Conservation (phyloP, 2,113 vertebrate species). For the Apodemus sylvaticus region DNA sequence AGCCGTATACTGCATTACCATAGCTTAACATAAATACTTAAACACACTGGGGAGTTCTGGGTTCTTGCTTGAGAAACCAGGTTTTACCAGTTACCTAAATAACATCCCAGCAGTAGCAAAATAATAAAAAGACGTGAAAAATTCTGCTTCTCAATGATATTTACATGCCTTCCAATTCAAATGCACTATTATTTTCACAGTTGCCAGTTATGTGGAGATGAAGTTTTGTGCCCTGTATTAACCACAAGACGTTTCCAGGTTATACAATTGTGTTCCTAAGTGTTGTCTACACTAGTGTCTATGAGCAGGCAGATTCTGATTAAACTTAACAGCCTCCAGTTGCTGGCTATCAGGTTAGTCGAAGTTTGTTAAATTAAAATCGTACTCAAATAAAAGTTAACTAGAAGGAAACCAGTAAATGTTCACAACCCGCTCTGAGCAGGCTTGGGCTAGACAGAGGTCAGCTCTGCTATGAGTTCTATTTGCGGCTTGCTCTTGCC, state of each 20-base stretch:
- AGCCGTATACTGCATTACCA: not conserved
- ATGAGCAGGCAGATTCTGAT: not conserved
- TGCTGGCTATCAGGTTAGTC: not conserved
- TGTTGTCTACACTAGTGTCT: not conserved
- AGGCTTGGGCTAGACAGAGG: not conserved
- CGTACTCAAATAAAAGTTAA: not conserved
- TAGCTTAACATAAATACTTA: constrained; percentile 13
- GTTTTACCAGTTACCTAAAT: not conserved
- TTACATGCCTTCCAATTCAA: not conserved
- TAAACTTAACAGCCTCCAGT: not conserved
- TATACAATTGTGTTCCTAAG: not conserved
- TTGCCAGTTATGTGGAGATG: not conserved
- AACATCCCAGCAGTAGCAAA: not conserved
- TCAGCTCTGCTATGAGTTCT: not conserved
- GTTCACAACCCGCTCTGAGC: not conserved
- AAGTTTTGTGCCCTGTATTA: not conserved
- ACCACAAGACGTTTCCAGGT: not conserved
- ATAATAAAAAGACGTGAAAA: not conserved
- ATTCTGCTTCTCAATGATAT: not conserved
- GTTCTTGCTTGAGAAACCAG: not conserved
- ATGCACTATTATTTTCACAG: not conserved
- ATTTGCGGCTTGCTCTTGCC: not conserved
- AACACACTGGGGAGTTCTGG: not conserved
- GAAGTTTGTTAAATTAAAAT: constrained; percentile 36
- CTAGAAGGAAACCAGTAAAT: not conserved